A percentile compares a stretch with the other conserved stretches of the same genome.
Evolutionary conservation across 1,140 invertebrate species (phyloP).

Genomic region (Octopus bimaculoides): DNA sequence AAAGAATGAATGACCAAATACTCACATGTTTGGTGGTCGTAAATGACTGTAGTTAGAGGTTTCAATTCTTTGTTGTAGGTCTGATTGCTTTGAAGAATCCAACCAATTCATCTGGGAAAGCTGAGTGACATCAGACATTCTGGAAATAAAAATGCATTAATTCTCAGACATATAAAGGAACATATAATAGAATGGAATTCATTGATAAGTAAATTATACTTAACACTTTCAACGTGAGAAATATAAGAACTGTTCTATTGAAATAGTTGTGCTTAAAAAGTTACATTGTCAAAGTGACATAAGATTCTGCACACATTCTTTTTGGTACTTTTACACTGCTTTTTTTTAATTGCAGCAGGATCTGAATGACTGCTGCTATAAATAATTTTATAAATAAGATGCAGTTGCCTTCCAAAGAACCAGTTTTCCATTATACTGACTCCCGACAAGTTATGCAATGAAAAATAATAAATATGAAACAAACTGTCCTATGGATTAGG

Average conservation of each 20-base stretch:
- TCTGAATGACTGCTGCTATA: too few species aligned
- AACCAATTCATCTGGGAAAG: constrained; percentile 35
- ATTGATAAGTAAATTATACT: not conserved
- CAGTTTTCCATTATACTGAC: too few species aligned
- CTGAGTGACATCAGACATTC: constrained; percentile 15
- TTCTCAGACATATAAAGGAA: not conserved
- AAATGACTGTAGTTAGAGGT: constrained; percentile 21
- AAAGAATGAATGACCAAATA: not conserved
- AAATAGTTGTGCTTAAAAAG: not conserved
- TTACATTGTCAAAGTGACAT: not conserved
- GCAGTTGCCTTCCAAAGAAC: too few species aligned
- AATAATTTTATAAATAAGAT: too few species aligned
- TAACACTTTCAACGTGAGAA: not conserved
- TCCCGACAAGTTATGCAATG: too few species aligned
- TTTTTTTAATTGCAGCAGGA: too few species aligned
- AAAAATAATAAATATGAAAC: too few species aligned
- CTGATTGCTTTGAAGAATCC: constrained; percentile 24
- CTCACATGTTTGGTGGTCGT: constrained; percentile 22
- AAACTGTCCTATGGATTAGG: too few species aligned
- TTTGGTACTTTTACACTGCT: not conserved
- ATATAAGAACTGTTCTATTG: not conserved
- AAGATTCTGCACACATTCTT: not conserved
- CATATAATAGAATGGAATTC: not conserved
- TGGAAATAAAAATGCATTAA: constrained; percentile 8
- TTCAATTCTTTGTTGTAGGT: constrained; percentile 23